phyloP scores from a whole-genome alignment of 2,113 vertebrate species.

The Microcebus jonahi region DNA sequence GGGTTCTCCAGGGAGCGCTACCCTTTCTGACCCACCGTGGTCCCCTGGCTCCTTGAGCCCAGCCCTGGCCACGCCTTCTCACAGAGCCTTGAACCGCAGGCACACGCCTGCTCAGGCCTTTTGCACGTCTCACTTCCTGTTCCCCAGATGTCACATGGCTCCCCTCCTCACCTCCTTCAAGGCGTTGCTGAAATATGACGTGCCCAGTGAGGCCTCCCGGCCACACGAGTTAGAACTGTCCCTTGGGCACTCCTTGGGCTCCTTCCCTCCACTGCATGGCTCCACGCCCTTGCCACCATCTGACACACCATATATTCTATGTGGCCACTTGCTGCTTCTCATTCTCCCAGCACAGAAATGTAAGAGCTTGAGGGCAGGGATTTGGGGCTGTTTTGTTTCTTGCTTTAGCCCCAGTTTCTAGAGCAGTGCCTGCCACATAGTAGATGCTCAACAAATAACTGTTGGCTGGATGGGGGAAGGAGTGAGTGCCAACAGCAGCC shows the following conservation, averaged over 20 bases:
- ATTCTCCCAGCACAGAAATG: neutral
- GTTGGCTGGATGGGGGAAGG: neutral
- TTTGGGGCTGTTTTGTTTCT: neutral
- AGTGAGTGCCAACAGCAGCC: neutral
- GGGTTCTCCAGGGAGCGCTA: neutral
- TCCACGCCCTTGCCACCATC: no score
- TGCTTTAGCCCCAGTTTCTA: neutral
- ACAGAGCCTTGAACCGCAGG: accelerated
- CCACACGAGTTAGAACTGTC: neutral
- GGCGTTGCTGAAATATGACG: neutral
- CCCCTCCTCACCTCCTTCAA: neutral
- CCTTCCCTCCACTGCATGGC: accelerated
- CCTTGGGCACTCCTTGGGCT: neutral
- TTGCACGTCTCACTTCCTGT: neutral
- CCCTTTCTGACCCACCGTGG: neutral
- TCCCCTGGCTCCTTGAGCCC: neutral
- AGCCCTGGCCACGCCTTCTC: neutral
- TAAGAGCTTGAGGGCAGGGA: neutral
- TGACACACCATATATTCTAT: accelerated
- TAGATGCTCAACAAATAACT: neutral
- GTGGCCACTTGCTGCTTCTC: neutral
- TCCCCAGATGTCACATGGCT: neutral
- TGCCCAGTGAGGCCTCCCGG: neutral
- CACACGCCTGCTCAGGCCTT: neutral
- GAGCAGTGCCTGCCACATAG: neutral